phyloP scores from a whole-genome alignment of 2,113 vertebrate species.

The Madoqua kirkii region DNA sequence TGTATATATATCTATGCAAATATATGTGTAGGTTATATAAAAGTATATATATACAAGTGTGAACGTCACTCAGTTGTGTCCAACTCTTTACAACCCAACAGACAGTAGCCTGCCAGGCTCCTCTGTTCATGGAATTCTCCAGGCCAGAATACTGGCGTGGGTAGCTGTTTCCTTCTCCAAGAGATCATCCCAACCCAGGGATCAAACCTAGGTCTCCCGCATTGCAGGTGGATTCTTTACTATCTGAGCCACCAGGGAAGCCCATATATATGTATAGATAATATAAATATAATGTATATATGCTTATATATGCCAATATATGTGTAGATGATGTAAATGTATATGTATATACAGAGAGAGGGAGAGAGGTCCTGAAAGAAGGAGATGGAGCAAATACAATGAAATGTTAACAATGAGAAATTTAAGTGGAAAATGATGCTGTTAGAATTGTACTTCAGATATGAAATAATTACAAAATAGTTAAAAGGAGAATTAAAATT shows the following conservation, averaged over 20 bases:
- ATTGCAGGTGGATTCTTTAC: background rate
- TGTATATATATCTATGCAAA: background rate
- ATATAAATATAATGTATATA: background rate
- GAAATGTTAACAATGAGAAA: background rate
- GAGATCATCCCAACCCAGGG: background rate
- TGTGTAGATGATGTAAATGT: background rate
- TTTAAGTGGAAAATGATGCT: background rate
- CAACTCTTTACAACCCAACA: background rate
- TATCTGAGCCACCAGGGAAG: background rate
- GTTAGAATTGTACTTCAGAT: background rate
- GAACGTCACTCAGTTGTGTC: background rate
- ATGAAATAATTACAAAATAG: background rate
- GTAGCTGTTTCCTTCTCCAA: background rate
- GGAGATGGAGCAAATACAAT: background rate
- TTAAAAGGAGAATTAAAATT: slow-evolving; percentile 12
- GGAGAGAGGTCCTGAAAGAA: background rate
- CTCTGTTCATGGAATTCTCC: background rate
- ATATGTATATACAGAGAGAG: background rate
- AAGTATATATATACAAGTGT: background rate
- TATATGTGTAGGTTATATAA: background rate
- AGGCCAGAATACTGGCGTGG: background rate
- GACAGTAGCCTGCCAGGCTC: background rate
- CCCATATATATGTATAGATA: background rate
- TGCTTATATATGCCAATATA: background rate
- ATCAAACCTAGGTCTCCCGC: background rate